Conservation (phyloP, 2,113 vertebrate species). For the Dermatemys mawii region DNA sequence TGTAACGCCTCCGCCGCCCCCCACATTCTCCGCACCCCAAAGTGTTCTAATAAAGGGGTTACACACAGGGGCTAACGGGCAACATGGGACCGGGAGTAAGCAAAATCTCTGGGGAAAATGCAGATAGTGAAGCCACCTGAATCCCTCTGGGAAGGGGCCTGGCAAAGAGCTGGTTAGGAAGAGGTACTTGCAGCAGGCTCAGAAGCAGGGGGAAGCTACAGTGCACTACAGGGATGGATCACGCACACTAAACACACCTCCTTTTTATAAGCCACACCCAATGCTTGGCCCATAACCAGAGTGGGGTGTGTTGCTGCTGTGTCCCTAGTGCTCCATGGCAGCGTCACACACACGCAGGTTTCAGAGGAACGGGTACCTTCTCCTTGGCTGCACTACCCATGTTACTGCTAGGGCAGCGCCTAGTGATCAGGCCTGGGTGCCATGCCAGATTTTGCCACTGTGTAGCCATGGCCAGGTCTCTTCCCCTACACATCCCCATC, state of each 20-base stretch:
- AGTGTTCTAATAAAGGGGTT: neutral
- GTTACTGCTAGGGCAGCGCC: neutral
- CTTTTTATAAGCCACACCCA: neutral
- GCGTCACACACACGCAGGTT: neutral
- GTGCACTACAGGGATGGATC: neutral
- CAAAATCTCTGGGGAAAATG: too few relatives aligned
- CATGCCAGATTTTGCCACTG: neutral
- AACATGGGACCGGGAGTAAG: neutral
- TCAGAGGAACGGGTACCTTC: neutral
- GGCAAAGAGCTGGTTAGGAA: rapidly evolving
- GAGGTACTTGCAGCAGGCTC: neutral
- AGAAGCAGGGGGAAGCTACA: neutral
- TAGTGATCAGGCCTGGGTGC: too few relatives aligned
- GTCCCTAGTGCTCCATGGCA: neutral
- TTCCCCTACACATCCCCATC: neutral
- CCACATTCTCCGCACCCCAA: too few relatives aligned
- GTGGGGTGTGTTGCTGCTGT: too few relatives aligned
- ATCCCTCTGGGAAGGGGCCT: neutral
- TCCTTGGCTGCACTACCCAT: neutral
- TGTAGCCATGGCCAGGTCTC: too few relatives aligned
- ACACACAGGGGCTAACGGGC: neutral
- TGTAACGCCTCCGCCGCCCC: neutral
- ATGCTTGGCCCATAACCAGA: neutral
- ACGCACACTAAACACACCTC: neutral
- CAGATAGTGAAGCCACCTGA: neutral